Evolutionary conservation across 2,113 vertebrate genomes (phyloP), one percentile per base, ranked within the genome.

Genomic region (Sander lucioperca): DNA sequence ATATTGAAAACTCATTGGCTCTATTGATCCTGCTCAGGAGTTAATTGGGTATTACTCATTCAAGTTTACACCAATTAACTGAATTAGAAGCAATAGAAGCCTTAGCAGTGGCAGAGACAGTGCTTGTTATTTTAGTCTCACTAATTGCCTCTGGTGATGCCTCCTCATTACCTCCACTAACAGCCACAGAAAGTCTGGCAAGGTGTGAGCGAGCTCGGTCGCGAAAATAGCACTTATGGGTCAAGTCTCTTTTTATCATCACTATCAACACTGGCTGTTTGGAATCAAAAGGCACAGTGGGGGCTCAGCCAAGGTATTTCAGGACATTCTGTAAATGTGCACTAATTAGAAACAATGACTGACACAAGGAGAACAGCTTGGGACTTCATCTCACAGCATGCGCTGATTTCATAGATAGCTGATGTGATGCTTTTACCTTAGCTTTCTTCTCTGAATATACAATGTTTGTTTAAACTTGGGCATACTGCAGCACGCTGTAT

Each of bases 41-140:
- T 84, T 93, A 93, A 93, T 89, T 88, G 82, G 70, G 79, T 71
- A 84, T 91, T 89, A 87, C 83, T 85, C 65, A 77, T 86, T 85
- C 57, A 89, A 75, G 72, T 84, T 77, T 85, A 75, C 51, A 48
- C 85, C 86, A 86, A 93, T 94, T 88, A 92, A 79, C 47, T 21
- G 53, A 61, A 86, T 85, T 79, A 77, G 73, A 82, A 48, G 57
- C 79, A 86, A 39, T 68, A 27, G 65, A 80, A 50, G 65, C 58
- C n/a, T 50, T 18, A 74, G 67, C 85, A 56, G 80, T 12, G 43
- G 56, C 48, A 36, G 51, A 77, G 76, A 51, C 76, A 56, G 54
- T 16, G 43, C 62, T 84, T 75, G 66, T 73, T 87, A 72, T 83
- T 74, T 69, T 53, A 63, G 63, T 62, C 82, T 77, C 56, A 21